phyloP scores from a whole-genome alignment of 2,797 vertebrate species.

The Podargus strigoides region DNA sequence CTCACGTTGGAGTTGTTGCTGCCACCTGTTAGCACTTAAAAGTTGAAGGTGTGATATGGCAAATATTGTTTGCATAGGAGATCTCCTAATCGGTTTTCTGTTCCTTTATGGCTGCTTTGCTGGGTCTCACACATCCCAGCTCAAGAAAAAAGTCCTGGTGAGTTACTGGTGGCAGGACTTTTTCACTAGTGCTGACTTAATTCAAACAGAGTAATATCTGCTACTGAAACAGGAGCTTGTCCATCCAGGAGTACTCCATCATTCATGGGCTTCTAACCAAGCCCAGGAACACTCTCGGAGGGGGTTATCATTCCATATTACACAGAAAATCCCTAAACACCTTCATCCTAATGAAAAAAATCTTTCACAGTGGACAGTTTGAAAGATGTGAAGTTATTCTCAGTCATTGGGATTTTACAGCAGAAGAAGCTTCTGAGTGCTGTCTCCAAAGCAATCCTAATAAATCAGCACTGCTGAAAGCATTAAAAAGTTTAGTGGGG shows the following conservation, averaged over 20 bases:
- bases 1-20: background rate
- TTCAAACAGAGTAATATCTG: background rate
- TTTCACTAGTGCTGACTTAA: background rate
- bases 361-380: constrained; percentile 57
- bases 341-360: constrained; percentile 59
- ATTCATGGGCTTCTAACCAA: background rate
- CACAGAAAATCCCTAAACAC: constrained; percentile 42
- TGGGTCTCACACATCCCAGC: background rate
- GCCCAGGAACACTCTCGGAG: background rate
- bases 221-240: background rate
- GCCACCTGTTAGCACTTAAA: background rate
- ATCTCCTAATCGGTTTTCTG: background rate
- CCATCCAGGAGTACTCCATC: background rate
- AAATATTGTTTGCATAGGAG: background rate
- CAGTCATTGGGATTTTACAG: constrained; percentile 49
- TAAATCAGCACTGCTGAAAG: constrained; percentile 60
- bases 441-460: constrained; percentile 28
- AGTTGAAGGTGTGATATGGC: background rate
- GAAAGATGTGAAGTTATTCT: constrained; percentile 61
- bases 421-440: constrained; percentile 19
- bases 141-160: background rate
- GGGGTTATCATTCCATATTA: constrained; percentile 47
- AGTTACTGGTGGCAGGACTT: background rate
- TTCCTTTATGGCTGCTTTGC: background rate
- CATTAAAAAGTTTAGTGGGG: constrained; percentile 42